Percentiles rank a stretch among this genome's conserved stretches.
phyloP scores from a whole-genome alignment of 2,888 invertebrate genomes.

The Orgyia antiqua region DNA sequence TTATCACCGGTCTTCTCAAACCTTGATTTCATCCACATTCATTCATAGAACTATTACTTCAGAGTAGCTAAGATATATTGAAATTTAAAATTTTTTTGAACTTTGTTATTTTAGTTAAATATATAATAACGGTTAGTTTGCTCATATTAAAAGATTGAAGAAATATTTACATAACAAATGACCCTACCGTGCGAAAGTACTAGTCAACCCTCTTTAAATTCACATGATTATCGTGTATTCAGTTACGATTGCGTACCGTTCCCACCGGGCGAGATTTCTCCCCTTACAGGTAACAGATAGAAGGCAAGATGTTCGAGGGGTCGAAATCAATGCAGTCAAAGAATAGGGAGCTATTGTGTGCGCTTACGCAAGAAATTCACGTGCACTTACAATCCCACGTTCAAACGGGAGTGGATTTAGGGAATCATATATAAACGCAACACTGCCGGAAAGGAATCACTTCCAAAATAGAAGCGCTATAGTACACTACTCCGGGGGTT shows the following conservation, averaged over 20 bases:
- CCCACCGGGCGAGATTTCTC: constrained; percentile 70
- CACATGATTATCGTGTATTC: constrained; percentile 53
- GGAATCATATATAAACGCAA: constrained; percentile 57
- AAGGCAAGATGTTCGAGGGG: constrained; percentile 69
- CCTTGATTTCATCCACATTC: no score
- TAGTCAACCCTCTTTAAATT: constrained; percentile 52
- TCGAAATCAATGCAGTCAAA: constrained; percentile 62
- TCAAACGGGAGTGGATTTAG: constrained; percentile 45
- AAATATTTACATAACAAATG: constrained; percentile 50
- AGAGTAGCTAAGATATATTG: no score
- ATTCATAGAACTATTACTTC: no score
- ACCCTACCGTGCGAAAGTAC: constrained; percentile 63
- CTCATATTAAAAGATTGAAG: constrained; percentile 17
- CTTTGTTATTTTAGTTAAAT: no score
- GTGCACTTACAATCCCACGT: constrained; percentile 70
- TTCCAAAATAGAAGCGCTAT: constrained; percentile 48
- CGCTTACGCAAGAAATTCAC: constrained; percentile 68
- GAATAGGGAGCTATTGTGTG: constrained; percentile 66
- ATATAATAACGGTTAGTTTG: constrained; percentile 28
- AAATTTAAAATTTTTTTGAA: no score
- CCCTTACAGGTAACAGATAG: constrained; percentile 73
- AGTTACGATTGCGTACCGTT: constrained; percentile 58
- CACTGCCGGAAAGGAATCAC: constrained; percentile 40
- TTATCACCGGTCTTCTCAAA: no score
- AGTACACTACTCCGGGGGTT: constrained; percentile 55